Base-by-base conservation (phyloP, 1,140 invertebrate species). In the Pygmarrhopalites habei region DNA sequence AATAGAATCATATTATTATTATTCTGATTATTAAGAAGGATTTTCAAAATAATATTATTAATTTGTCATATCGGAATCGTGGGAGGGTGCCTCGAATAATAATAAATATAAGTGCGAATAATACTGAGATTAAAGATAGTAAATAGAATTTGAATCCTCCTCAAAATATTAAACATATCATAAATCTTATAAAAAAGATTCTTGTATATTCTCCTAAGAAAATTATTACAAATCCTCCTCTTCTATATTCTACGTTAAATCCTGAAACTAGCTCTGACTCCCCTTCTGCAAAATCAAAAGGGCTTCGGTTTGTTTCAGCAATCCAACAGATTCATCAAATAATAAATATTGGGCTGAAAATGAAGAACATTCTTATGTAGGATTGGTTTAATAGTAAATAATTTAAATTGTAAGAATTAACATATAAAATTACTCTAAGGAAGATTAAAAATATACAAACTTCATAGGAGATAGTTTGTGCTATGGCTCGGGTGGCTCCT, bases 211-310 rank as follows among this genome's bases (percentile, higher is more conserved):
- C 84, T 39, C 79, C 77, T 75, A 87, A 79, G 83, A 86, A 86
- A 81, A 87, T 81, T 75, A 86, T 78, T 66, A 81, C 80, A 85
- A 87, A 87, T n/a, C 75, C 75, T 0, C 79, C 77, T 73, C 79
- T 79, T 77, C 79, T 79, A 80, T 85, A 87, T 70, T 87, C 85
- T 73, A 82, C 76, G 82, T 87, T 87, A 85, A 85, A 88, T 12
- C 85, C 85, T 29, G 83, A 88, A 71, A 87, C 83, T 78, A 87
- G 80, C 74, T 88, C 85, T 49, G 81, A 85, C 73, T 88, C 84
- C 0, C 83, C 82, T 72, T 87, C 85, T 71, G 82, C 79, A 81
- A 88, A 86, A 85, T 88, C 85, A 85, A 86, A 87, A 64, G 84
- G 84, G 72, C 82, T 81, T 0, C 84, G 85, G 81, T 86, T 87